A percentile compares a stretch with the other conserved stretches of the same genome.
Evolutionary conservation across 2,113 vertebrate genomes (phyloP).

Genomic region (Pedetes capensis): DNA sequence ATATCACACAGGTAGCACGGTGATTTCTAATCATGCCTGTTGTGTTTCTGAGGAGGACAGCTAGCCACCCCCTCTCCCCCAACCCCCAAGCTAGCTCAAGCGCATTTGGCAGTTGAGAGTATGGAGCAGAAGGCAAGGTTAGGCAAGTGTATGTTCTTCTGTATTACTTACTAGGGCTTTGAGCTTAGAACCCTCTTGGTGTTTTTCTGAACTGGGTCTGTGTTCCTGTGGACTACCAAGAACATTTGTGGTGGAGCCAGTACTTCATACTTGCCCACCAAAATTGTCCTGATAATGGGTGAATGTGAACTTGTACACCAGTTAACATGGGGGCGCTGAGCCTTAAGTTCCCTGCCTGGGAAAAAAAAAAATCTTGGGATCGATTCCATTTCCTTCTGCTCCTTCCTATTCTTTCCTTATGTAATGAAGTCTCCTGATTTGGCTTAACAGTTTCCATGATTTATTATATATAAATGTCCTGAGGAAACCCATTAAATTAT

Average conservation of each 20-base stretch:
- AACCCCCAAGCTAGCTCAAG: neutral
- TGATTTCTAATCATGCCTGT: neutral
- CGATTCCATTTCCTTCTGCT: conserved; percentile 14
- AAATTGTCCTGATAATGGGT: neutral
- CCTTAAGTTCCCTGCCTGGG: neutral
- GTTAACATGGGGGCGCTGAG: neutral
- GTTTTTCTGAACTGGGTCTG: neutral
- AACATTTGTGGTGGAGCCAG: neutral
- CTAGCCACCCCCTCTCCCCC: neutral
- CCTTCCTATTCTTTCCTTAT: neutral
- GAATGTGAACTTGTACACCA: neutral
- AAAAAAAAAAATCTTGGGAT: too few species aligned
- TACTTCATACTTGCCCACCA: neutral
- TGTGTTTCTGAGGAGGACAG: neutral
- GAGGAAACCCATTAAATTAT: too few species aligned
- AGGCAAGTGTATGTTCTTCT: neutral
- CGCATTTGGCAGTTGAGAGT: neutral
- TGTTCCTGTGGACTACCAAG: neutral
- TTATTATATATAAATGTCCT: too few species aligned
- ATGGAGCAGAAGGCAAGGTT: neutral
- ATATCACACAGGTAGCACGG: neutral
- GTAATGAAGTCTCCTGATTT: neutral
- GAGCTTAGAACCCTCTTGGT: neutral
- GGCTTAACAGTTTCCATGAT: too few species aligned
- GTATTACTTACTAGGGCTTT: neutral